Evolutionary conservation across 2,113 vertebrate genomes (phyloP).

Genomic region (Agelaius tricolor): DNA sequence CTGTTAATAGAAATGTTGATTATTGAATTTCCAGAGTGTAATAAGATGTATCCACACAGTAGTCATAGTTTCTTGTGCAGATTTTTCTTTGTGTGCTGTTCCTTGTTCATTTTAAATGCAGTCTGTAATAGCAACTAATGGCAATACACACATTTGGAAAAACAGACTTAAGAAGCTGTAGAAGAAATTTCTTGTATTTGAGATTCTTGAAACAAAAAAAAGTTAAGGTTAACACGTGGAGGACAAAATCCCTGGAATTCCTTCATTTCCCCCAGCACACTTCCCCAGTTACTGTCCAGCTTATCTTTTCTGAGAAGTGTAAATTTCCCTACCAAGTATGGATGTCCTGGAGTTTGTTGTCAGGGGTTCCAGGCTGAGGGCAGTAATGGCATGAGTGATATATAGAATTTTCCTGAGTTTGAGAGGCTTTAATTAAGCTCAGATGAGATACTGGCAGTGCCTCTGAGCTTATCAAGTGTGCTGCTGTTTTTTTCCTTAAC

Average conservation of each 20-base stretch:
- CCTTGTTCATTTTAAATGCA: not conserved
- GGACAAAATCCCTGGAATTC: not conserved
- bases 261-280: not conserved
- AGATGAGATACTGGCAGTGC: not conserved
- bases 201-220: not conserved
- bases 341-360: not conserved
- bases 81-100: not conserved
- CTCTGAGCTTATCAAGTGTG: not conserved
- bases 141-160: not conserved
- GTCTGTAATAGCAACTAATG: not conserved
- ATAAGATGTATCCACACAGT: not conserved
- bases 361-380: not conserved
- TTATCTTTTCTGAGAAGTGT: not conserved
- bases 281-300: not conserved
- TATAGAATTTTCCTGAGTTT: not conserved
- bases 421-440: not conserved
- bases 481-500: not conserved
- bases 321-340: not conserved
- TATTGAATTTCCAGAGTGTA: not conserved
- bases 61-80: not conserved
- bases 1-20: not conserved
- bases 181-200: not conserved
- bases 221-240: not conserved
- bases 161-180: not conserved
- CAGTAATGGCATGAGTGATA: not conserved